Conservation (phyloP, 2,888 invertebrate species). For the Ectropis crepuscularia region DNA sequence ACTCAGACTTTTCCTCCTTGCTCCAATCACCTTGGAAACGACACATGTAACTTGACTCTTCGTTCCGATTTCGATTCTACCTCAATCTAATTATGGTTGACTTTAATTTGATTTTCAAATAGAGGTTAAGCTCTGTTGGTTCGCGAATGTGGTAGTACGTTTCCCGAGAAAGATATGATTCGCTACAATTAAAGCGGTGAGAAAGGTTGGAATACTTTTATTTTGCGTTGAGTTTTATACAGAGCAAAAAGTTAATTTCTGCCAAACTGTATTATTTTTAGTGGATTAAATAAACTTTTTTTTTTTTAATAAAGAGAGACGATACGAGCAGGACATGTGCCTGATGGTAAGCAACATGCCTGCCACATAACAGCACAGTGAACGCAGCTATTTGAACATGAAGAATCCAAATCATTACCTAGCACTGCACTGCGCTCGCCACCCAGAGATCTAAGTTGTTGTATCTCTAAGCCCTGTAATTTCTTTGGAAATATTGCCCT, state of each 20-base stretch:
- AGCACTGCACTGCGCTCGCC: too few relatives aligned
- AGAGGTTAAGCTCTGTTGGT: neutral
- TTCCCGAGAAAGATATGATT: constrained; percentile 56
- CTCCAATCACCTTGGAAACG: constrained; percentile 22
- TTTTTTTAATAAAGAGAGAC: too few relatives aligned
- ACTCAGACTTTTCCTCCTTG: constrained; percentile 42
- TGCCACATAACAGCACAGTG: too few relatives aligned
- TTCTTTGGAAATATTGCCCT: too few relatives aligned
- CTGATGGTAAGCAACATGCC: too few relatives aligned
- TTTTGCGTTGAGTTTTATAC: neutral
- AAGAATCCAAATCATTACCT: too few relatives aligned
- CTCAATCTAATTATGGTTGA: neutral
- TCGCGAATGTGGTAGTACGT: constrained; percentile 45
- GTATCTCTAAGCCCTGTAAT: too few relatives aligned
- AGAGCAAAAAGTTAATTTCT: neutral
- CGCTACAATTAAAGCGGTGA: constrained; percentile 56
- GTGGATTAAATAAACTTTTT: too few relatives aligned
- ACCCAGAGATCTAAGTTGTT: too few relatives aligned
- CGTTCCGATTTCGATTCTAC: constrained; percentile 24
- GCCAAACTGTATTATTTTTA: too few relatives aligned
- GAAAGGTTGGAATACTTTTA: constrained; percentile 46
- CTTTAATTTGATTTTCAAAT: neutral
- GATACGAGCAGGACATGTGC: too few relatives aligned
- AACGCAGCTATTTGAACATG: too few relatives aligned
- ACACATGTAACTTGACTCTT: neutral